These are phyloP conservation scores for Coremacera marginata DNA, from an alignment of 2,888 invertebrate species.

Conservation along the genomic window DNA sequence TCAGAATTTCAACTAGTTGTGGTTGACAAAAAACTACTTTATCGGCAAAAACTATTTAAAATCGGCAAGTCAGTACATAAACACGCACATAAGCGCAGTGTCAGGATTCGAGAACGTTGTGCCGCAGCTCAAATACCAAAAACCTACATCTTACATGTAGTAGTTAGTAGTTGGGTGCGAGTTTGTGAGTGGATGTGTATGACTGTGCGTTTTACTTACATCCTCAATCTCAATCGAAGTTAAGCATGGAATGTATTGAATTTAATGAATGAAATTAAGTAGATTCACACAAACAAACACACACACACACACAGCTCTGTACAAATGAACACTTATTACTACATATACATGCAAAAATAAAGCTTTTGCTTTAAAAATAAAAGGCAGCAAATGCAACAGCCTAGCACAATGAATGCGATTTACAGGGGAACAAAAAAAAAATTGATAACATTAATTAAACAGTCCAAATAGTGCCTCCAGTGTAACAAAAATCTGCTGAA, in stretches of 20 bases:
- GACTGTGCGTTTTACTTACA: not conserved
- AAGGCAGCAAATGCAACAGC: not conserved
- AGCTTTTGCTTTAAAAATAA: not conserved
- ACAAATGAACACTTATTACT: not conserved
- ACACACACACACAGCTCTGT: not conserved
- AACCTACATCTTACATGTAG: conserved; percentile 1
- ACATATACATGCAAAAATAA: not conserved
- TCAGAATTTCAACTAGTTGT: no score
- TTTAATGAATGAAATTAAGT: conserved; percentile 34
- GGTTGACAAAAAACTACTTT: no score
- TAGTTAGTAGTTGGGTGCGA: not conserved
- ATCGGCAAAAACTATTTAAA: no score
- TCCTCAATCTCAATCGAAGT: not conserved
- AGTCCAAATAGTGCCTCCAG: no score
- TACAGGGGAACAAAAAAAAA: not conserved
- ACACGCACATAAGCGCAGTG: not conserved
- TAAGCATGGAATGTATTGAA: conserved; percentile 10
- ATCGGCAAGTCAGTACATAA: not conserved
- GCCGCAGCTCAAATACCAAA: conserved; percentile 13
- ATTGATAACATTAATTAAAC: not conserved
- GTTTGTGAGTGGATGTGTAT: not conserved
- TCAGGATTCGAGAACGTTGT: not conserved
- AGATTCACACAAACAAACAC: conserved; percentile 10
- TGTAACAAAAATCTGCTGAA: no score
- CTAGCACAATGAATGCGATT: not conserved